Evolutionary conservation across 2,797 vertebrate genomes (phyloP).

Genomic region (Rhadinocentrus ornatus): DNA sequence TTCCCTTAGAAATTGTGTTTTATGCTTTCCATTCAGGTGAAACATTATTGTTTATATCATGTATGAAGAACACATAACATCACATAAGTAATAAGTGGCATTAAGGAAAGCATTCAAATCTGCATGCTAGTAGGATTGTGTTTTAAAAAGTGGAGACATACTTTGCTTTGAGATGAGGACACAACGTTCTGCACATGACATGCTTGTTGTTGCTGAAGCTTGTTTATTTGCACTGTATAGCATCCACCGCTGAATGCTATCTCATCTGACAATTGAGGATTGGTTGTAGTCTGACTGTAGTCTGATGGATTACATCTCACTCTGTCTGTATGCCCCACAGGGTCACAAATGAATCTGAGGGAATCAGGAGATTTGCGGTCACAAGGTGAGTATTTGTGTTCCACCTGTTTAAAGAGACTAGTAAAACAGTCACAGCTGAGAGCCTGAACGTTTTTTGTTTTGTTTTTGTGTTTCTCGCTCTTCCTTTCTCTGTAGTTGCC

Average conservation of each 20-base stretch:
- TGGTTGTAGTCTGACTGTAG: slow-evolving; percentile 2
- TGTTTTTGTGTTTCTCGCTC: too few species aligned
- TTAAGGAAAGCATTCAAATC: neutral
- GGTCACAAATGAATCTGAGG: slow-evolving; percentile 99
- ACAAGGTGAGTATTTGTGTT: slow-evolving; percentile 86
- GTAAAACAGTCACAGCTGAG: neutral
- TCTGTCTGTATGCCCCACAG: slow-evolving; percentile 74
- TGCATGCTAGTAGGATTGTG: slow-evolving; percentile 51
- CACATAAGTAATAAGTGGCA: neutral
- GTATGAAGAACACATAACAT: slow-evolving; percentile 5
- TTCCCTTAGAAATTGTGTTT: slow-evolving; percentile 13
- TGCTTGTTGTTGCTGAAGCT: slow-evolving; percentile 50
- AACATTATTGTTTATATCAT: slow-evolving; percentile 34
- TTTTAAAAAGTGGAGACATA: neutral
- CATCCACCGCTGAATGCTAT: slow-evolving; percentile 34
- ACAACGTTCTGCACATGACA: slow-evolving; percentile 24
- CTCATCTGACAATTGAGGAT: slow-evolving; percentile 32
- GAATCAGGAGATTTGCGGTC: slow-evolving; percentile 98
- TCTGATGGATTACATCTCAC: slow-evolving; percentile 32
- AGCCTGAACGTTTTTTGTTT: neutral
- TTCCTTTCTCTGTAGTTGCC: slow-evolving; percentile 82
- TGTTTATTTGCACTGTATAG: slow-evolving; percentile 44
- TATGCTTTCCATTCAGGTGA: slow-evolving; percentile 17
- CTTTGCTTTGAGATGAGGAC: slow-evolving; percentile 8
- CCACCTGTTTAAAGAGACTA: neutral